Percentiles rank a stretch among this genome's conserved stretches.
Evolutionary conservation across 2,113 vertebrate genomes (phyloP).

Genomic region (Mionectes macconnelli): DNA sequence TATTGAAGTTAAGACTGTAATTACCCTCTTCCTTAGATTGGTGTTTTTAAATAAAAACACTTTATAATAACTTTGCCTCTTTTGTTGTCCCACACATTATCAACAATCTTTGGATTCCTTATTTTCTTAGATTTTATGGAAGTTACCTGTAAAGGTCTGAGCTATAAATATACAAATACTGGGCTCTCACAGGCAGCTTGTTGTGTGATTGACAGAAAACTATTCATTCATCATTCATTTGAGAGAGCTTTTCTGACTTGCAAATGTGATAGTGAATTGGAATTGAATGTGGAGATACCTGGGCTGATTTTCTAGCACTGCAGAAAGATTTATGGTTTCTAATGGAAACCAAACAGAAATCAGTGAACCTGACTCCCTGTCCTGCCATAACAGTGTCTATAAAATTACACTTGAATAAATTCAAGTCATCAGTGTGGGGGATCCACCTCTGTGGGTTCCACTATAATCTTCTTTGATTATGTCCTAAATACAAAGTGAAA

Average conservation of each 20-base stretch:
- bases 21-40: not conserved
- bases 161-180: not conserved
- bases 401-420: slow-evolving; percentile 16
- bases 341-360: slow-evolving; percentile 18
- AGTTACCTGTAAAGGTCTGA: not conserved
- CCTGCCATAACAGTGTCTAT: not conserved
- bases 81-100: not conserved
- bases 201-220: slow-evolving; percentile 50
- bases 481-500: not conserved
- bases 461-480: not conserved
- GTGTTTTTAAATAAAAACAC: not conserved
- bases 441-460: not conserved
- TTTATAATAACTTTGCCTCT: not conserved
- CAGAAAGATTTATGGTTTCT: slow-evolving; percentile 1
- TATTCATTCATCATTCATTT: slow-evolving; percentile 42
- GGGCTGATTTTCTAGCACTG: not conserved
- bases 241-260: slow-evolving; percentile 34
- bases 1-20: not conserved
- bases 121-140: not conserved
- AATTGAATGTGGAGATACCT: not conserved
- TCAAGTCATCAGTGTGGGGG: not conserved
- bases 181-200: not conserved
- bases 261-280: slow-evolving; percentile 23
- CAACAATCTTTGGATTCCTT: not conserved
- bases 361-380: not conserved